Base-by-base conservation (phyloP, 2,113 vertebrate species). In the Rhombomys opimus region DNA sequence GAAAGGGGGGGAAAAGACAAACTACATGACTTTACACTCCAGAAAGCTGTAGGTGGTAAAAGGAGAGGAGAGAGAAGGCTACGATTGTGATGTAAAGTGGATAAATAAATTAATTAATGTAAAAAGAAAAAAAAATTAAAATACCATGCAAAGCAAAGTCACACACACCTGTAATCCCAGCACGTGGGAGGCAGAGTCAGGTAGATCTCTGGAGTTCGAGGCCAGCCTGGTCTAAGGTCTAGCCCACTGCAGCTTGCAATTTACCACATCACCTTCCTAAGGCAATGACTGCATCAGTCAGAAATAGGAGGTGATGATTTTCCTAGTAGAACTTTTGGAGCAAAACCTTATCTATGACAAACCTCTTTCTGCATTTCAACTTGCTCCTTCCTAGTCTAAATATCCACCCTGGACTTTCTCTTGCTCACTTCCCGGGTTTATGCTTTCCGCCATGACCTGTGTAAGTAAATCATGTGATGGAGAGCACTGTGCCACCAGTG, bases 311-410 rank as follows among this genome's bases (percentile, higher is more conserved):
- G 46, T 82, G 68, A 94, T 57, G 11, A 52, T 91, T 94, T 35
- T 3, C 88, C 68, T 87, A n/a, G 1, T 35, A 81, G 46, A 94
- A 92, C 18, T 67, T 90, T 89, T 11, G 72, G 67, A 84, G 54
- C 54, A 88, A 65, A 23, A 75, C 89, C 52, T 80, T 82, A 93
- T n/a, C n/a, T 22, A 81, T 93, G 81, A 75, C 27, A 65, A 91
- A 90, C 5, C 7, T 84, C 35, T 32, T 63, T 70, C 12, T 78
- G 11, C 61, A 78, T 54, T 81, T 89, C 70, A 80, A 75, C 75
- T 25, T 50, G 0, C 59, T 85, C 38, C 86, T 80, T 72, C 32
- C 59, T 46, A 84, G 50, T 32, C 54, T 87, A 85, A 93, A 78
- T 72, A 5, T 67, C 41, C 63, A 27, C 35, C 46, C 76, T 41